These are phyloP conservation scores for Numenius phaeopus DNA, from an alignment of 2,797 vertebrate species.

Conservation along the genomic window DNA sequence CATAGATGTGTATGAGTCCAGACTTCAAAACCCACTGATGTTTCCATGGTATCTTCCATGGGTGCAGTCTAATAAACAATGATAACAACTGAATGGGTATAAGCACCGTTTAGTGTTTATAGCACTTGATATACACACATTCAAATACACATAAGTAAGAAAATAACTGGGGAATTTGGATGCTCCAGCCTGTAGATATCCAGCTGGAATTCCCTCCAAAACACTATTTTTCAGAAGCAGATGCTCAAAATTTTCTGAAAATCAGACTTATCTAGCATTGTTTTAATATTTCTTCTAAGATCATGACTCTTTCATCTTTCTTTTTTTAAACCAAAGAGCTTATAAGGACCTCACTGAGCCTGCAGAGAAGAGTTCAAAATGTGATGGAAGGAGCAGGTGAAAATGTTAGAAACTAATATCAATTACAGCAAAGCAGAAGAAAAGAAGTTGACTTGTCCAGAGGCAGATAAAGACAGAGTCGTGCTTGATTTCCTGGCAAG, in stretches of 20 bases:
- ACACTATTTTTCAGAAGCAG: background rate
- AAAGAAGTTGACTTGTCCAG: background rate
- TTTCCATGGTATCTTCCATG: background rate
- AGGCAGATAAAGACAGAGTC: background rate
- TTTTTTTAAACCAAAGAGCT: background rate
- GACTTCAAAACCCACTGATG: background rate
- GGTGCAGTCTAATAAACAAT: background rate
- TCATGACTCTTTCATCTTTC: background rate
- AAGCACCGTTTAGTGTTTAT: background rate
- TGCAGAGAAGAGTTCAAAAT: background rate
- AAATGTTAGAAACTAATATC: background rate
- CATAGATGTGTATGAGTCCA: background rate
- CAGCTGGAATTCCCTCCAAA: background rate
- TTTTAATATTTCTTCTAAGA: background rate
- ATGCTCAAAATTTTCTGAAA: background rate
- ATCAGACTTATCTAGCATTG: background rate
- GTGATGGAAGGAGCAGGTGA: background rate
- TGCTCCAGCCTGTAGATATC: background rate
- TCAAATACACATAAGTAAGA: background rate
- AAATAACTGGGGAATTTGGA: background rate
- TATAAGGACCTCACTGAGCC: background rate
- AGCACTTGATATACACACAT: background rate
- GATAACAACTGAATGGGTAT: background rate
- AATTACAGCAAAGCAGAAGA: background rate
- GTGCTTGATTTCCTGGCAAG: background rate